Percentiles rank a stretch among this genome's conserved stretches.
Evolutionary conservation across 2,797 vertebrate genomes (phyloP).

Genomic region (Macroramphosus scolopax): DNA sequence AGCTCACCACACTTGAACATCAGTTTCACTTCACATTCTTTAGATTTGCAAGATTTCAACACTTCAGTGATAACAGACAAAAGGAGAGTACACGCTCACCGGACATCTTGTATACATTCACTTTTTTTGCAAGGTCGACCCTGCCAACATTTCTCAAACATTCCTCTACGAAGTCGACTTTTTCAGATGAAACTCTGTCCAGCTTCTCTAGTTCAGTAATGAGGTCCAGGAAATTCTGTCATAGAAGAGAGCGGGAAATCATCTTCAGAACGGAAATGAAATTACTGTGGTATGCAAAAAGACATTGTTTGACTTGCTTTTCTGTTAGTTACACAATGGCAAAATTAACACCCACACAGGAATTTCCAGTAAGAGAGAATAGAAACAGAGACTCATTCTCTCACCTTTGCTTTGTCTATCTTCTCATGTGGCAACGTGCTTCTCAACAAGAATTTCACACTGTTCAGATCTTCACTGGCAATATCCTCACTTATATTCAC

Average conservation of each 20-base stretch:
- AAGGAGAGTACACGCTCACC: slow-evolving; percentile 66
- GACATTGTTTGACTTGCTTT: too few relatives aligned
- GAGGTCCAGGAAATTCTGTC: slow-evolving; percentile 87
- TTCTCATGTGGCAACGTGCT: slow-evolving; percentile 69
- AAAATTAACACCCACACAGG: slow-evolving; percentile 7
- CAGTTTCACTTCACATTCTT: background rate
- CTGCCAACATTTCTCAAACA: slow-evolving; percentile 82
- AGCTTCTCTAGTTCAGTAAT: slow-evolving; percentile 87
- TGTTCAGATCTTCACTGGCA: slow-evolving; percentile 76
- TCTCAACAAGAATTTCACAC: slow-evolving; percentile 82
- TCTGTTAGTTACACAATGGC: background rate
- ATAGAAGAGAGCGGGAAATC: background rate
- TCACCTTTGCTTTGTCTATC: slow-evolving; percentile 80
- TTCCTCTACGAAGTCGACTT: slow-evolving; percentile 80
- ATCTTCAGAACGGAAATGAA: background rate
- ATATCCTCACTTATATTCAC: slow-evolving; percentile 83
- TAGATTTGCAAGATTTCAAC: too few relatives aligned
- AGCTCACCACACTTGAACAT: background rate
- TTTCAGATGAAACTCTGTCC: slow-evolving; percentile 80
- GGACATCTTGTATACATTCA: slow-evolving; percentile 77
- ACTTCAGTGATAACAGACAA: background rate
- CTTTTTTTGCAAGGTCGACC: slow-evolving; percentile 83
- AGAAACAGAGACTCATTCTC: background rate
- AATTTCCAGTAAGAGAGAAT: background rate
- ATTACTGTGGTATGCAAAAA: background rate